Evolutionary conservation across 2,797 vertebrate species (phyloP).

Genomic region (Neosilurus mollespiculum): DNA sequence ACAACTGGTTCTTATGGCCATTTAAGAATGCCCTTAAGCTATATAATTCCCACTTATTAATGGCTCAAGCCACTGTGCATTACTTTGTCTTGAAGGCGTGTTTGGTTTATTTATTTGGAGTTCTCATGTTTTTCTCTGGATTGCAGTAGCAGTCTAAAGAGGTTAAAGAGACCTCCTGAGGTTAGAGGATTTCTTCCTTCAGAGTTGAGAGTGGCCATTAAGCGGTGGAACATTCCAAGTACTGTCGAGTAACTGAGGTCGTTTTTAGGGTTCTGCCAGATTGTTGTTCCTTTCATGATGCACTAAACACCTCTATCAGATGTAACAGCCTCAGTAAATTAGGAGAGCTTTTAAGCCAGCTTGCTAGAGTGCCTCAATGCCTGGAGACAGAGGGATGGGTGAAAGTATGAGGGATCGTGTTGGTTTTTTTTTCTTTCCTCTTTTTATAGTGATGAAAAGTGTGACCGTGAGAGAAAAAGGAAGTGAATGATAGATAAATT

Average conservation of each 20-base stretch:
- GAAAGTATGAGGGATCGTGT: neutral
- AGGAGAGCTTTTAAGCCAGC: slow-evolving; percentile 14
- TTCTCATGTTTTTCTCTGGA: neutral
- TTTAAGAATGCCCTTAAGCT: neutral
- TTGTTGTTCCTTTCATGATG: neutral
- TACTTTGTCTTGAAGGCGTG: neutral
- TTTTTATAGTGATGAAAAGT: neutral
- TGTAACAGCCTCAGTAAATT: neutral
- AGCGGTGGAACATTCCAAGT: neutral
- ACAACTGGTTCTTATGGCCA: neutral
- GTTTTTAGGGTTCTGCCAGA: neutral
- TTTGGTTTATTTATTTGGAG: neutral
- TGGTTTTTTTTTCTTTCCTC: neutral
- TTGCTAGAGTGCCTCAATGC: neutral
- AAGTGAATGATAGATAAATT: slow-evolving; percentile 40
- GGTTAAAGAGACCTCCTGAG: neutral
- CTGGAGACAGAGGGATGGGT: neutral
- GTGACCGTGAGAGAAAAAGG: slow-evolving; percentile 16
- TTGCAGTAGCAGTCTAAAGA: neutral
- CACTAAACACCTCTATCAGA: slow-evolving; percentile 16
- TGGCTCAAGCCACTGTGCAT: neutral
- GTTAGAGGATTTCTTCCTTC: neutral
- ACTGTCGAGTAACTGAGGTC: neutral
- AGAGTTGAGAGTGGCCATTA: neutral
- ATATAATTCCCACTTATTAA: neutral